Evolutionary conservation across 2,797 vertebrate genomes (phyloP).

Genomic region (Sebastes steindachneri): DNA sequence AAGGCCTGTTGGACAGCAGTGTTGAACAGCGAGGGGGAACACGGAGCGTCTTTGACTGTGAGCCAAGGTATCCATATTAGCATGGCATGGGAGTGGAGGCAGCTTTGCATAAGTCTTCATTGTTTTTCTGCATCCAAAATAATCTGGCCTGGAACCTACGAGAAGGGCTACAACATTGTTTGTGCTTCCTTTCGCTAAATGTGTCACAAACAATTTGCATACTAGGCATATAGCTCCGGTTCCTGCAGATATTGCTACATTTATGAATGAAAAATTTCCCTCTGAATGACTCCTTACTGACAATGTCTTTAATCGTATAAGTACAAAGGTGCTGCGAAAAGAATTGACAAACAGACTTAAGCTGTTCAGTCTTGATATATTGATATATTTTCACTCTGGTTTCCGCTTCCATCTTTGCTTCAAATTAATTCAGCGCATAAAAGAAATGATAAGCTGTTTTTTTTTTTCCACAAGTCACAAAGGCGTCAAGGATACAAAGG

Average conservation of each 20-base stretch:
- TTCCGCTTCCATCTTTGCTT: not conserved
- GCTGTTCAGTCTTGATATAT: not conserved
- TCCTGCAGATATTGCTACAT: not conserved
- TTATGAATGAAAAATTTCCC: not conserved
- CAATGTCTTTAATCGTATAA: not conserved
- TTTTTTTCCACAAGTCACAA: not conserved
- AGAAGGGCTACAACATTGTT: not conserved
- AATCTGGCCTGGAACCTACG: not conserved
- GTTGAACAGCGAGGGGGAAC: slow-evolving; percentile 40
- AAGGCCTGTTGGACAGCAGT: slow-evolving; percentile 40
- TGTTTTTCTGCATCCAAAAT: slow-evolving; percentile 22
- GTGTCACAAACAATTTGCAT: slow-evolving; percentile 6
- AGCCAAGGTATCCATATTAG: slow-evolving; percentile 50
- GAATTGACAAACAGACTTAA: not conserved
- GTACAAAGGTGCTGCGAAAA: not conserved
- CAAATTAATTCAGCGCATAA: not conserved
- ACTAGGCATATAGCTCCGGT: not conserved
- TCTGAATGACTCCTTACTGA: not conserved
- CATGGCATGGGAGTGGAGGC: not conserved
- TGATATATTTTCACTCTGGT: not conserved
- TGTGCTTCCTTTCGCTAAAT: not conserved
- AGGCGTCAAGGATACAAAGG: not conserved
- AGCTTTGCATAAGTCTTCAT: slow-evolving; percentile 19
- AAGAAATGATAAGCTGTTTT: not conserved
- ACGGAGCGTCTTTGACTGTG: slow-evolving; percentile 29